Evolutionary conservation across 1,140 invertebrate species (phyloP).

Genomic region (Scaptomyza pallida): DNA sequence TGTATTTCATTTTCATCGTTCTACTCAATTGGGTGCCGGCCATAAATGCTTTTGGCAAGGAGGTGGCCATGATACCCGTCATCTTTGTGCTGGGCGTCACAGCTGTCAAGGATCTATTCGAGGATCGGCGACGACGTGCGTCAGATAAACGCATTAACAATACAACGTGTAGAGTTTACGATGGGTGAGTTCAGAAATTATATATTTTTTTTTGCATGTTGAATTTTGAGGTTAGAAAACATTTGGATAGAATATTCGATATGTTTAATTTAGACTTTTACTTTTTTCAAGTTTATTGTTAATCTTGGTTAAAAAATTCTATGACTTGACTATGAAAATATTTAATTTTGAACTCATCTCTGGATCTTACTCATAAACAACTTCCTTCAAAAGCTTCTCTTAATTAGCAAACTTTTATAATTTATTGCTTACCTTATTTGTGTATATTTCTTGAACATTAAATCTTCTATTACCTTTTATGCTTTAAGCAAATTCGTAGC

Average conservation of each 20-base stretch:
- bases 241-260: no score
- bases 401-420: background rate
- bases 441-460: no score
- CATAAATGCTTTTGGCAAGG: constrained; percentile 97
- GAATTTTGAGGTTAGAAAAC: no score
- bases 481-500: background rate
- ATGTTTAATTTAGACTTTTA: no score
- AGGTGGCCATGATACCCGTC: constrained; percentile 97
- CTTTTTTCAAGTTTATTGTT: no score
- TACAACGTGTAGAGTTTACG: constrained; percentile 94
- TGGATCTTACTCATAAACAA: no score
- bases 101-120: constrained; percentile 97
- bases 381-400: no score
- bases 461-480: background rate
- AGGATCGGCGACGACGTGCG: constrained; percentile 94
- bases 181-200: constrained; percentile 88
- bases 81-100: constrained; percentile 98
- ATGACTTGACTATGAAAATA: no score
- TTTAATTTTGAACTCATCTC: no score
- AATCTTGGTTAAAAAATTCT: no score
- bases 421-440: background rate
- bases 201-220: no score
- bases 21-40: constrained; percentile 97
- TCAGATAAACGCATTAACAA: constrained; percentile 98
- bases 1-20: constrained; percentile 99